phyloP scores from a whole-genome alignment of 2,113 vertebrate species.

The Pedionomus torquatus region DNA sequence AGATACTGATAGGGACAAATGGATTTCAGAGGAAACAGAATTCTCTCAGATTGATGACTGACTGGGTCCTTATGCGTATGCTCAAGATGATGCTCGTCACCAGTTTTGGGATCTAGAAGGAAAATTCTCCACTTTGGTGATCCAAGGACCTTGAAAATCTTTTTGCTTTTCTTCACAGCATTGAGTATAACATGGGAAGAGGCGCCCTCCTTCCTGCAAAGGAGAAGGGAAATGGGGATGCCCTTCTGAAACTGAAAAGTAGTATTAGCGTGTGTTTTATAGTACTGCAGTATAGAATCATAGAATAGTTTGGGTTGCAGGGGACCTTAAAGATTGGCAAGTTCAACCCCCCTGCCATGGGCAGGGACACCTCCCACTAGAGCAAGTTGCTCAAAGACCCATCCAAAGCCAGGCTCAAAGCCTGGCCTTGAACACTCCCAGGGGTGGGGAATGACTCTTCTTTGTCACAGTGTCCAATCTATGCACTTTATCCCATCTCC shows the following conservation, averaged over 20 bases:
- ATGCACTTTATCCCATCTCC: accelerated
- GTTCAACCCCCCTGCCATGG: background rate
- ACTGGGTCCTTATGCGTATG: accelerated
- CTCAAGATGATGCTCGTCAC: background rate
- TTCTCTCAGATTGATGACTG: background rate
- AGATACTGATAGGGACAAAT: background rate
- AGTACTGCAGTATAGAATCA: background rate
- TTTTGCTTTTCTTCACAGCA: background rate
- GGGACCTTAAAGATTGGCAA: background rate
- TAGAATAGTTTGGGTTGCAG: background rate
- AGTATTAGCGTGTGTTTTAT: accelerated
- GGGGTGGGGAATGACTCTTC: background rate
- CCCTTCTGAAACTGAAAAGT: background rate
- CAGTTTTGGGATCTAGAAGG: background rate
- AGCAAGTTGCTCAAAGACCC: background rate
- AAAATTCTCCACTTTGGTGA: background rate
- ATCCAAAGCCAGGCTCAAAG: no score
- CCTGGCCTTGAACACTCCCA: background rate
- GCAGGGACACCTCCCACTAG: background rate
- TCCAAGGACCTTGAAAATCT: background rate
- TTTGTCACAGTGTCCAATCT: accelerated
- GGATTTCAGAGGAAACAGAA: background rate
- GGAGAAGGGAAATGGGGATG: background rate
- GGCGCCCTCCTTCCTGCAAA: background rate
- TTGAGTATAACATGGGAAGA: background rate